Conservation (phyloP, 1,140 invertebrate genomes). For the Maconellicoccus hirsutus region DNA sequence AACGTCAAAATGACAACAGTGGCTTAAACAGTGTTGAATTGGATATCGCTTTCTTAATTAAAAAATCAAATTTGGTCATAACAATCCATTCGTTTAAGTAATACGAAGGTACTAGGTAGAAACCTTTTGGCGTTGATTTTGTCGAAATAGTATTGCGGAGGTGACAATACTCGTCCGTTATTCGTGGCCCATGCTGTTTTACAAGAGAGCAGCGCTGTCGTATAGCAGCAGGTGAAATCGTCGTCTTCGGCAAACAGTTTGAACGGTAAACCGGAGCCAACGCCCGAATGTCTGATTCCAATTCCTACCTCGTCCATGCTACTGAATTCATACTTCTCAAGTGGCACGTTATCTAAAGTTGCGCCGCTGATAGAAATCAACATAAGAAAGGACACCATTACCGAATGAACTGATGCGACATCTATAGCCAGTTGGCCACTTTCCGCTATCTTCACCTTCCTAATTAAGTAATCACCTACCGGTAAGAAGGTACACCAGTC, state of each 20-base stretch:
- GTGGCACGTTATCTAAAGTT: slow-evolving; percentile 26
- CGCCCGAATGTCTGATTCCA: slow-evolving; percentile 36
- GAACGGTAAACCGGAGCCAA: slow-evolving; percentile 41
- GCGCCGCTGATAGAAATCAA: slow-evolving; percentile 25
- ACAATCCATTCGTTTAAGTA: slow-evolving; percentile 2
- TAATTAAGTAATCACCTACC: too few species aligned
- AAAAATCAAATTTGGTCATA: not conserved
- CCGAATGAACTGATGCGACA: not conserved
- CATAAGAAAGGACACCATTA: too few species aligned
- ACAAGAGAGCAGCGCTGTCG: slow-evolving; percentile 35
- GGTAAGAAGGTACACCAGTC: too few species aligned
- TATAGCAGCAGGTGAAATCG: slow-evolving; percentile 32
- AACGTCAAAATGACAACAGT: too few species aligned
- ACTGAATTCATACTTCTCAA: slow-evolving; percentile 36
- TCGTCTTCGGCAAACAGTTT: slow-evolving; percentile 29
- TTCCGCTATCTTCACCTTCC: too few species aligned
- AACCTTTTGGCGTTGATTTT: slow-evolving; percentile 24
- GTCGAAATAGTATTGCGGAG: slow-evolving; percentile 30
- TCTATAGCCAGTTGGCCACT: not conserved
- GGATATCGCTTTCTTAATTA: not conserved
- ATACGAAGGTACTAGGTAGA: too few species aligned
- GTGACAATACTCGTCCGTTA: slow-evolving; percentile 36
- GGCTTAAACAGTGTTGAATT: too few species aligned
- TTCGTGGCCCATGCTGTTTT: slow-evolving; percentile 39
- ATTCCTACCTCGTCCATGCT: slow-evolving; percentile 34